Base-by-base conservation (phyloP, 2,888 invertebrate genomes). In the Margaritifera margaritifera region DNA sequence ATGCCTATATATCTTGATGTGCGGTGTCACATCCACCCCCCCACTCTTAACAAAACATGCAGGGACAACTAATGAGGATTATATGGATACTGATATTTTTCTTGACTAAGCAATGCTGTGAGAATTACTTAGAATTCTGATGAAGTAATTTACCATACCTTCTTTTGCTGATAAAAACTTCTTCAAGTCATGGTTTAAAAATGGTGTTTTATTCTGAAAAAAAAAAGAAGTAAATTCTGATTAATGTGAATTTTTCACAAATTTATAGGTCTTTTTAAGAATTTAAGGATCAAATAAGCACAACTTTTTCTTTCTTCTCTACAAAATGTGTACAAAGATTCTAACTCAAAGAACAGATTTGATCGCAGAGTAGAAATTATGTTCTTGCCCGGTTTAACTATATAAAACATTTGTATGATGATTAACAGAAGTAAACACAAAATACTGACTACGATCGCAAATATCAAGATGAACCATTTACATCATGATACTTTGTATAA, bases 91-190 rank as follows among this genome's bases (percentile, higher is more conserved):
- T 15, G 1, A 42, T 42, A 3, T 42, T 42, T 42, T 42, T 42
- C 42, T 11, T 2, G 42, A 42, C 42, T 42, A 15, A 42, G 0
- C 15, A 42, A 42, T 4, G 15, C 42, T 42, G 42, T 15, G 42
- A 42, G 2, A 8, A 11, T 20, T 55, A 55, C 55, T 22, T 55
- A 24, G 22, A 20, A 67, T 18, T n/a, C 15, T 6, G 31, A 60
- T 25, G 27, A 55, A 31, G 20, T 31, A 19, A 18, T 31, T 20
- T 22, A n/a, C 56, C 66, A 72, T 91, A 83, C 94, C 94, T 88
- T 93, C 92, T 59, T 91, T 88, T 75, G 92, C 92, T 72, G 91
- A 90, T 70, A 93, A 86, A 88, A 92, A 92, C 73, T 92, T 91
- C 85, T 92, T 92, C 64, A 93, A 87, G 78, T 92, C 91, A 84